Conservation (phyloP, 2,113 vertebrate species). For the Callaeas wilsoni region DNA sequence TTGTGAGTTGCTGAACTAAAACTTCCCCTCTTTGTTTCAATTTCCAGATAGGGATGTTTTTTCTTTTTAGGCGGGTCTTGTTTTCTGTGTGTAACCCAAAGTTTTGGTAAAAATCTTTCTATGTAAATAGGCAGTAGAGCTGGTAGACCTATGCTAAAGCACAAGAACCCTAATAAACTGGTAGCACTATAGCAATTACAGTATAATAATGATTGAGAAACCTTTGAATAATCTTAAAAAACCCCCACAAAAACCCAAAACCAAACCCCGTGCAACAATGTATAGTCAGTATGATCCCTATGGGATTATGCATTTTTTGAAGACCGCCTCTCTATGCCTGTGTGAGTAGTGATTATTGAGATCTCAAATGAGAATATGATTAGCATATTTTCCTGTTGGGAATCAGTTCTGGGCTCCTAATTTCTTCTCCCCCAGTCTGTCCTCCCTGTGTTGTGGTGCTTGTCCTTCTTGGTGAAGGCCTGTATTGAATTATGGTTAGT, state of each 20-base stretch:
- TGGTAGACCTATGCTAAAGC: background rate
- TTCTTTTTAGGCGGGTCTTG: background rate
- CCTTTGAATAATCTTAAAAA: background rate
- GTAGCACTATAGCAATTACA: background rate
- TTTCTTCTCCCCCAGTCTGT: background rate
- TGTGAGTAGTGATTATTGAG: background rate
- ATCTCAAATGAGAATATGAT: background rate
- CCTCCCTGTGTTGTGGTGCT: background rate
- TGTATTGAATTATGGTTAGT: background rate
- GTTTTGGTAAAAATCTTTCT: background rate
- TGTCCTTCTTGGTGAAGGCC: background rate
- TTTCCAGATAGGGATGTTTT: background rate
- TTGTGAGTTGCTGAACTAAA: background rate
- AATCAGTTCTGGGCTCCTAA: background rate
- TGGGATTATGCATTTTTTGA: background rate
- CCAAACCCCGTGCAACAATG: fast-evolving
- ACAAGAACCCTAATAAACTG: background rate
- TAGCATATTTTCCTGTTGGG: background rate
- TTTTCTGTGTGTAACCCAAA: background rate
- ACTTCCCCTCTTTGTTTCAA: background rate
- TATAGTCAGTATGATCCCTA: background rate
- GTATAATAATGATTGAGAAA: background rate
- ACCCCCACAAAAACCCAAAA: background rate
- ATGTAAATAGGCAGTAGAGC: background rate
- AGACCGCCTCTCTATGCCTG: background rate